phyloP scores from a whole-genome alignment of 64 coral and sea anemone species.

The Montipora efflorescens region DNA sequence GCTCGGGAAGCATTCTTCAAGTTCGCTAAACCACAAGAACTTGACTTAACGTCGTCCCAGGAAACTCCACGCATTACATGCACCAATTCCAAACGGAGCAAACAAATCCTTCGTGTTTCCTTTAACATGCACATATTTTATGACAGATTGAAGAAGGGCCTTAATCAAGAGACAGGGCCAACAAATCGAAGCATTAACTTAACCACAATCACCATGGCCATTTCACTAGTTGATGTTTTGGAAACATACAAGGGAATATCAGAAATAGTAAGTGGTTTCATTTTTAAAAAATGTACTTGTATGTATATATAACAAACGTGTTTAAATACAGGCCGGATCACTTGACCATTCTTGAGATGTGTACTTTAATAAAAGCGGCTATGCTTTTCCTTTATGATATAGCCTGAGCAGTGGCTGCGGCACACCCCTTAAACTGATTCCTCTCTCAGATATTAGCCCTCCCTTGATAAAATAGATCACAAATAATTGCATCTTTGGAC shows the following conservation, averaged over 20 bases:
- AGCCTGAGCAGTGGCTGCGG: no score
- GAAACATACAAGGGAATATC: conserved; percentile 78
- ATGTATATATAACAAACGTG: neutral
- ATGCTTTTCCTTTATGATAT: no score
- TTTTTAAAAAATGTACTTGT: conserved; percentile 26
- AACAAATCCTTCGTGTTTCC: conserved; percentile 53
- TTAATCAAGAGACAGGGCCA: conserved; percentile 34
- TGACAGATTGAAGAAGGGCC: conserved; percentile 36
- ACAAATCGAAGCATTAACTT: conserved; percentile 17
- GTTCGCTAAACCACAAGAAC: conserved; percentile 70
- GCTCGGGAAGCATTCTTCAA: conserved; percentile 81
- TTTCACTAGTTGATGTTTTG: conserved; percentile 48
- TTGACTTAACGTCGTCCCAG: neutral
- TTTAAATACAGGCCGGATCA: neutral
- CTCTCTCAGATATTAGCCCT: conserved; percentile 23
- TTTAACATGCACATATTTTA: conserved; percentile 68
- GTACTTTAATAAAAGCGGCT: conserved; percentile 29
- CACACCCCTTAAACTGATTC: no score
- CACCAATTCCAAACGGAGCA: conserved; percentile 48
- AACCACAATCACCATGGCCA: conserved; percentile 69
- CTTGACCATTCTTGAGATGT: conserved; percentile 20
- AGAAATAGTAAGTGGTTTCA: conserved; percentile 69
- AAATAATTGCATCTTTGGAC: conserved; percentile 6
- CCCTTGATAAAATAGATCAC: conserved; percentile 3
- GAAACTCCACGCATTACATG: conserved; percentile 11